Evolutionary conservation across 1,140 invertebrate genomes (phyloP), one percentile per base, ranked within the genome.

Genomic region (Brevipalpus yothersi): DNA sequence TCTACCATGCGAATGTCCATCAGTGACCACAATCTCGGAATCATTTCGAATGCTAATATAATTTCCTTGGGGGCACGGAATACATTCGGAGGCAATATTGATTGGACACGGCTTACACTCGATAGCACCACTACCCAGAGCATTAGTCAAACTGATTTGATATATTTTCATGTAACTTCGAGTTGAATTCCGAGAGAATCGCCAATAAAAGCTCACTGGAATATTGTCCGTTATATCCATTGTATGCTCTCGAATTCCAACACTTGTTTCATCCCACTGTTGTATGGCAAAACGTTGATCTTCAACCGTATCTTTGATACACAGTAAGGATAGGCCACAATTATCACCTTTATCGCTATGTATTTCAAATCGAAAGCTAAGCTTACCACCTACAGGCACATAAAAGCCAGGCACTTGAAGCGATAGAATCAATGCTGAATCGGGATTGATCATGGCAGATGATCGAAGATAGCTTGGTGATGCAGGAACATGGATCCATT

Each of bases 101-200:
- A 72, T 69, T 15, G 73, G 76, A 71, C 79, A 80, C 19, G 69
- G 69, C 21, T 73, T 64, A 67, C 79, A 80, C 4, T 64, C 65
- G 4, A 69, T 68, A 8, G 78, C 77, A 23, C 78, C 78, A 53
- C 77, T 75, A 58, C 72, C 69, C n/a, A 76, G 65, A 0, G 75
- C 78, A 67, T 81, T 79, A n/a, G 77, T 77, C 4, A 81, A 70
- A 61, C 76, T 73, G 17, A 81, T 71, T 40, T 70, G 68, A 66
- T 72, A 79, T 43, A 81, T 77, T 64, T 72, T 73, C 19, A 75
- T 76, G 41, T 69, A 61, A 55, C 72, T 71, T 19, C 61, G 61
- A 8, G 56, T 64, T 2, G 65, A 55, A 13, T 53, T 61, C 56
- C 65, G 68, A 63, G 77, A 73, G 67, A 80, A 80, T 23, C 75